Evolutionary conservation across 2,797 vertebrate genomes (phyloP).

Genomic region (Discoglossus pictus): DNA sequence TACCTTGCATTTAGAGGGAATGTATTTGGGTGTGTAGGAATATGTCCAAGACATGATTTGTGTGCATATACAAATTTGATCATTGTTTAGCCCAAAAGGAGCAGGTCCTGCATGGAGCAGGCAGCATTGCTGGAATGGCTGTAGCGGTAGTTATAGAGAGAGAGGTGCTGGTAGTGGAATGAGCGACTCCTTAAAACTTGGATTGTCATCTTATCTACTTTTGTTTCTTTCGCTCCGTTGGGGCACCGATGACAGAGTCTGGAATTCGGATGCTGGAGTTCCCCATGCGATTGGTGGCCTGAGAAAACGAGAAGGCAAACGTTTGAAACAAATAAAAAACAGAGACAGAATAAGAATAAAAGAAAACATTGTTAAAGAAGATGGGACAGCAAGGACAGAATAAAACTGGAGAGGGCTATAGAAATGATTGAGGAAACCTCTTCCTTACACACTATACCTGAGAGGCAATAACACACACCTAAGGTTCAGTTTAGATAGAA

Average conservation of each 20-base stretch:
- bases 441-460: background rate
- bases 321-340: slow-evolving; percentile 33
- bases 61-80: no score
- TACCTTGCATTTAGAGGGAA: no score
- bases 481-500: no score
- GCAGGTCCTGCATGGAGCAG: background rate
- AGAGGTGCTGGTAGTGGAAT: background rate
- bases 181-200: no score
- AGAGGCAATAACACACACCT: background rate
- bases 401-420: background rate
- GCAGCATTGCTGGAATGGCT: slow-evolving; percentile 4
- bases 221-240: slow-evolving; percentile 52
- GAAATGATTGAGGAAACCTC: no score
- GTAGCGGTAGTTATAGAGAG: slow-evolving; percentile 4
- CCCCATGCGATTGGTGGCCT: slow-evolving; percentile 59
- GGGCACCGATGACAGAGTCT: slow-evolving; percentile 25
- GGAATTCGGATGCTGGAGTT: slow-evolving; percentile 52
- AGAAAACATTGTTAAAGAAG: no score
- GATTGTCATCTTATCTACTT: slow-evolving; percentile 6
- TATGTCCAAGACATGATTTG: no score
- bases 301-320: slow-evolving; percentile 37
- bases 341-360: slow-evolving; percentile 3
- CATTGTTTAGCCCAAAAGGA: no score
- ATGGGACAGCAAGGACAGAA: background rate
- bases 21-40: no score